Base-by-base conservation (phyloP, 2,888 invertebrate genomes). In the Lepidochitona cinerea region DNA sequence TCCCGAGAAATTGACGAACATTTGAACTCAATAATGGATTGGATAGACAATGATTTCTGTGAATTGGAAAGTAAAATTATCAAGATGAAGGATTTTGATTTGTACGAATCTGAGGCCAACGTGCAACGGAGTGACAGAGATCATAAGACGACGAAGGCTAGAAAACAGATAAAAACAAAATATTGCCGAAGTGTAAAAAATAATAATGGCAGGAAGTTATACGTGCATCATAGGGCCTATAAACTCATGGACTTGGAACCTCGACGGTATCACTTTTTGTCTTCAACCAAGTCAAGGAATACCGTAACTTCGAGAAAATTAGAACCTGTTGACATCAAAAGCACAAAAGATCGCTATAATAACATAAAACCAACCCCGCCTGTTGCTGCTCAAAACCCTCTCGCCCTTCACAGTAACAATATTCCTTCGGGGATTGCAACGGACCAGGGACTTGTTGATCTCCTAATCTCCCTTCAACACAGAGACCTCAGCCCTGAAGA, bases 401-500 rank as follows among this genome's bases (percentile, higher is more conserved):
- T 84, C 68, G 82, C 84, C 18, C 73, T 86, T 23, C 79, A 84
- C 59, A 70, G 76, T 26, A 75, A 79, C 37, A 85, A 85, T 52
- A 79, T 76, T 6, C 75, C 85, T 0, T 37, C 54, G 0, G 81
- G 81, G 35, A 36, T 86, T 12, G 81, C 82, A 7, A 53, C 59
- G 0, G 81, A 81, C 14, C 18, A 36, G 14, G 54, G 33, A 4
- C 66, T 88, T 1, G 75, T 87, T 1, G 84, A 81, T 36, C 71
- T 87, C 36, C 76, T 89, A 12, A 86, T 89, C 14, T 80, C 66
- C 26, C 53, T 89, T 6, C 89, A 89, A 71, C 86, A 89, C 71
- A 77, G 89, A n/a, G 89, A 89, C 0, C 71, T 89, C n/a, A 87
- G 87, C 5, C 90, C 90, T 0, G 89, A 90, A 71, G 90, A 90